Evolutionary conservation across 2,797 vertebrate genomes (phyloP).

Genomic region (Pipistrellus kuhlii): DNA sequence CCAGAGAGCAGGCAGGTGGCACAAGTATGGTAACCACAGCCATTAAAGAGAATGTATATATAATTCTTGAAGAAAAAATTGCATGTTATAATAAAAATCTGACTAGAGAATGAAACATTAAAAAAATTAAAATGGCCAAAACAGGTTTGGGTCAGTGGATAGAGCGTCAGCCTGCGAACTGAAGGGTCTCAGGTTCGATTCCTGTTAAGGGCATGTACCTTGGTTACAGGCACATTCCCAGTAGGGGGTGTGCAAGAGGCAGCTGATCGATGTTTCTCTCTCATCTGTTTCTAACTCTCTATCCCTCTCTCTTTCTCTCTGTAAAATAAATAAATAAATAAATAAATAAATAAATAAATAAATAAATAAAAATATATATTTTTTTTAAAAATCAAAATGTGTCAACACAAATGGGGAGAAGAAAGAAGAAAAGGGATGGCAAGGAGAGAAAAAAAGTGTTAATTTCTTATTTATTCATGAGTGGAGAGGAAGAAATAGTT

Average conservation of each 20-base stretch:
- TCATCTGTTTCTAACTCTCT: no score
- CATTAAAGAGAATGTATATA: neutral
- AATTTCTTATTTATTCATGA: neutral
- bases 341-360: no score
- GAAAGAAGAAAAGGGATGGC: neutral
- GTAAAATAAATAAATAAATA: no score
- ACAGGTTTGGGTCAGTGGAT: no score
- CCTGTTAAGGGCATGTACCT: no score
- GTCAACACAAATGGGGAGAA: constrained; percentile 1
- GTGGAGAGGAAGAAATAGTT: neutral
- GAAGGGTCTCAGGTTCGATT: no score
- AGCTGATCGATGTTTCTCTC: no score
- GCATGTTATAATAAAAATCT: neutral
- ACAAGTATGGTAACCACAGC: neutral
- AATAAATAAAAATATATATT: no score
- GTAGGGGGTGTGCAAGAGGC: no score
- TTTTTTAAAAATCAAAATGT: neutral
- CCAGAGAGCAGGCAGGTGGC: neutral
- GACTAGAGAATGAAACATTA: neutral
- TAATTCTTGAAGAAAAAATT: neutral
- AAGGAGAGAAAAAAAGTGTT: neutral
- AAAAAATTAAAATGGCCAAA: neutral
- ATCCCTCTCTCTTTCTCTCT: no score
- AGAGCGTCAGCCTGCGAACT: no score
- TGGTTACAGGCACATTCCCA: no score